Evolutionary conservation across 2,113 vertebrate species (phyloP), one percentile per base, ranked within the genome.

Genomic region (Panthera leo): DNA sequence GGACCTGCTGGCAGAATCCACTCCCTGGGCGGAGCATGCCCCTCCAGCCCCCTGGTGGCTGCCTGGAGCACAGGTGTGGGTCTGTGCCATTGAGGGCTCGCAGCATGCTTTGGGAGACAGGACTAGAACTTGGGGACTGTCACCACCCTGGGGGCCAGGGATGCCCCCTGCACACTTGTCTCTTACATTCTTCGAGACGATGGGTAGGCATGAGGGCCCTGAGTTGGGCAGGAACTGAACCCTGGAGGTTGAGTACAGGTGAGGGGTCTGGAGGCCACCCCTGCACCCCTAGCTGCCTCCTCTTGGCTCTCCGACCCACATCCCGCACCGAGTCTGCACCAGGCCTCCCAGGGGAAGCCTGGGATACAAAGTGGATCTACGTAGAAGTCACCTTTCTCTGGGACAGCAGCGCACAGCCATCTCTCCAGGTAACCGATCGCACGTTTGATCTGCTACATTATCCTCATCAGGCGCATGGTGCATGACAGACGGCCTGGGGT

Each of bases 331-430:
- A 94, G 42, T 75, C 16, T 87, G 25, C 13, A 16, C 75, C 92
- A 83, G 13, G 51, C 85, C 96, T 97, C 79, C 90, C 45, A 80
- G 89, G 3, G 11, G 48, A 71, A 90, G 27, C 53, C 73, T 61
- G 68, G 2, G 29, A 85, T 87, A 92, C 63, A 13, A 23, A 34
- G 45, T 61, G 65, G 42, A 39, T 98, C 79, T 95, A 48, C 8
- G 53, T 61, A 97, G 96, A 98, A 98, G 97, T 98, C 98, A 98
- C 97, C 98, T 98, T 98, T 98, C 14, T 91, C 97, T 95, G 95
- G 85, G 75, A 92, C 55, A 19, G 48, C 1, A 2, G 92, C 5
- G 13, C 0, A 0, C 70, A 87, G 94, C 98, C 58, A 2, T 97
- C 91, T 96, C 97, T 98, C 95, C 93, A 98, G 94, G 5, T 98